phyloP scores from a whole-genome alignment of 2,888 invertebrate genomes.

The Drosophila diplacantha region DNA sequence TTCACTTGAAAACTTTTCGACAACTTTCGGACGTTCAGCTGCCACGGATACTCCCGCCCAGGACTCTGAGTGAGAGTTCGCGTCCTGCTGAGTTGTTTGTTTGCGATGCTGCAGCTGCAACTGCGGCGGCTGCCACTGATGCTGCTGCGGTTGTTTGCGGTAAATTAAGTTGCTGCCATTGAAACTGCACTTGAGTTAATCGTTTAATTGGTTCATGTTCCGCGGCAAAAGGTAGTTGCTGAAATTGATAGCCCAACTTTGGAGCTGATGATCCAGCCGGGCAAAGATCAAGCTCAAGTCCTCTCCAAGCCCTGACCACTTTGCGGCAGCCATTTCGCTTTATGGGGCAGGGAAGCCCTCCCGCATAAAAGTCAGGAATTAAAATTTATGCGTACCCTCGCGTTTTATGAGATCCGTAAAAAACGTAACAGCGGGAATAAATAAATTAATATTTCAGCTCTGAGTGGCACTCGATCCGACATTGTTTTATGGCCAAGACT shows the following conservation, averaged over 20 bases:
- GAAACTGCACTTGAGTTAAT: slow-evolving; percentile 66
- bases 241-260: slow-evolving; percentile 28
- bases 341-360: neutral
- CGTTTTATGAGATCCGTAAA: slow-evolving; percentile 52
- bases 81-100: slow-evolving; percentile 41
- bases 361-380: slow-evolving; percentile 42
- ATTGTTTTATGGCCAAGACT: slow-evolving; percentile 52
- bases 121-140: slow-evolving; percentile 15
- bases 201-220: slow-evolving; percentile 61
- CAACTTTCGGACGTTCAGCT: slow-evolving; percentile 63
- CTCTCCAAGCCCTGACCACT: neutral
- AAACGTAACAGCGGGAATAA: slow-evolving; percentile 39
- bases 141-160: slow-evolving; percentile 56
- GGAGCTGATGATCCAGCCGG: slow-evolving; percentile 22
- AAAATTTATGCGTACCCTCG: slow-evolving; percentile 50
- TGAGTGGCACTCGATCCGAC: slow-evolving; percentile 42
- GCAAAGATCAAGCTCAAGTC: slow-evolving; percentile 20
- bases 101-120: slow-evolving; percentile 11
- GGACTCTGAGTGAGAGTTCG: slow-evolving; percentile 2
- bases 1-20: slow-evolving; percentile 68
- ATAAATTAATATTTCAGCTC: slow-evolving; percentile 65
- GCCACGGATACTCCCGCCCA: slow-evolving; percentile 49
- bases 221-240: slow-evolving; percentile 5
- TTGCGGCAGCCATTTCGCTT: slow-evolving; percentile 3
- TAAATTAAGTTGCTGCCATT: slow-evolving; percentile 65